These are phyloP conservation scores for Hydropotes inermis DNA, from an alignment of 2,113 vertebrate species.

Conservation along the genomic window DNA sequence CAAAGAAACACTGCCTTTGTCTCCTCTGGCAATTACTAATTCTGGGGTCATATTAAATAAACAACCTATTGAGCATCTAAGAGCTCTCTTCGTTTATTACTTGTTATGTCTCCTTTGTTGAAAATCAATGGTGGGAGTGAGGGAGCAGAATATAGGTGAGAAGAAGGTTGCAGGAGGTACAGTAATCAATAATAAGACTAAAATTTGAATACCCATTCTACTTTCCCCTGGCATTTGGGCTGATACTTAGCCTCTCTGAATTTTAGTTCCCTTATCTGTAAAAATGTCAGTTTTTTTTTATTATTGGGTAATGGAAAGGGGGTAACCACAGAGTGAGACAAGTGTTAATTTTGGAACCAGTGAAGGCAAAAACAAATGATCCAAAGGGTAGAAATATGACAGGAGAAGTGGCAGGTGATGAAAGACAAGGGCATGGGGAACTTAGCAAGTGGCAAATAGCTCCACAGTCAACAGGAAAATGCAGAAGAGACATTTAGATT, in stretches of 20 bases:
- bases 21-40: background rate
- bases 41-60: background rate
- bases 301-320: background rate
- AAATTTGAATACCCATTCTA: background rate
- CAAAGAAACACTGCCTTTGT: background rate
- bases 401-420: background rate
- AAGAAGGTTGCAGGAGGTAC: background rate
- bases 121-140: background rate
- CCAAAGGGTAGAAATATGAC: background rate
- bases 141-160: background rate
- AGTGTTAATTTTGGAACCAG: background rate
- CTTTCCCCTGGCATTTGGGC: background rate
- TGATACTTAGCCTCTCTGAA: background rate
- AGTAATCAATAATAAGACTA: background rate
- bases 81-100: background rate
- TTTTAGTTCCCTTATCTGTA: conserved; percentile 10
- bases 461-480: background rate
- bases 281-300: background rate
- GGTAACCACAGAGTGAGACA: background rate
- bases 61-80: background rate
- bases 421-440: background rate
- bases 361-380: background rate
- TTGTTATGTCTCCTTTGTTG: background rate
- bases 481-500: background rate
- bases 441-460: background rate